These are phyloP conservation scores for Spea multiplicata DNA, from an alignment of 2,113 vertebrate species.

Conservation along the genomic window DNA sequence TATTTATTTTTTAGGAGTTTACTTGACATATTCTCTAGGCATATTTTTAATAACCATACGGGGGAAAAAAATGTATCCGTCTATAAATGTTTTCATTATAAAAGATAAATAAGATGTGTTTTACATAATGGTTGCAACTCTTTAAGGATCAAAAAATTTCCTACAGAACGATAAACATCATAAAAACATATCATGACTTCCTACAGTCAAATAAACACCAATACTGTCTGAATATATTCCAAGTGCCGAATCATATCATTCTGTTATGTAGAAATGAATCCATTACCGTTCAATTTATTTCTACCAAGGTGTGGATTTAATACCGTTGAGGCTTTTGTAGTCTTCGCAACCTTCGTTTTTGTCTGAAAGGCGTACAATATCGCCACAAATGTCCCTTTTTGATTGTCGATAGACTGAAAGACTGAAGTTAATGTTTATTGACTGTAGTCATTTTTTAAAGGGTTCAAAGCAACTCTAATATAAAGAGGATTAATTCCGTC, in stretches of 20 bases:
- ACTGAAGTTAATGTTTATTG: slow-evolving; percentile 11
- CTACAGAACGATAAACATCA: not conserved
- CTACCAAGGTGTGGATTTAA: not conserved
- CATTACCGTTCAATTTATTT: not conserved
- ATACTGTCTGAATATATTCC: not conserved
- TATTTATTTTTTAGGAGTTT: no score
- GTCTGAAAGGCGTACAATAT: not conserved
- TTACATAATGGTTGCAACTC: not conserved
- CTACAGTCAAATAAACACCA: not conserved
- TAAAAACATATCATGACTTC: not conserved
- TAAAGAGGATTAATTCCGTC: slow-evolving; percentile 18
- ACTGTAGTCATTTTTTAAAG: not conserved
- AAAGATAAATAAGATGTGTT: no score
- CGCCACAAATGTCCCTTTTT: not conserved
- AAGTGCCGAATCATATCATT: not conserved
- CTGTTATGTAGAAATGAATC: slow-evolving; percentile 1
- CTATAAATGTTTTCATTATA: no score
- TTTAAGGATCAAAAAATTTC: not conserved
- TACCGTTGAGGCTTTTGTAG: not conserved
- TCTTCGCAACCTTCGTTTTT: no score
- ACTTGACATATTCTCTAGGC: no score
- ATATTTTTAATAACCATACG: no score
- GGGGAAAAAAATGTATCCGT: no score
- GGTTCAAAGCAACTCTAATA: not conserved
- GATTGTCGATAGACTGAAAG: slow-evolving; percentile 17